Evolutionary conservation across 2,113 vertebrate species (phyloP), one percentile per base, ranked within the genome.

Genomic region (Urocitellus parryii): DNA sequence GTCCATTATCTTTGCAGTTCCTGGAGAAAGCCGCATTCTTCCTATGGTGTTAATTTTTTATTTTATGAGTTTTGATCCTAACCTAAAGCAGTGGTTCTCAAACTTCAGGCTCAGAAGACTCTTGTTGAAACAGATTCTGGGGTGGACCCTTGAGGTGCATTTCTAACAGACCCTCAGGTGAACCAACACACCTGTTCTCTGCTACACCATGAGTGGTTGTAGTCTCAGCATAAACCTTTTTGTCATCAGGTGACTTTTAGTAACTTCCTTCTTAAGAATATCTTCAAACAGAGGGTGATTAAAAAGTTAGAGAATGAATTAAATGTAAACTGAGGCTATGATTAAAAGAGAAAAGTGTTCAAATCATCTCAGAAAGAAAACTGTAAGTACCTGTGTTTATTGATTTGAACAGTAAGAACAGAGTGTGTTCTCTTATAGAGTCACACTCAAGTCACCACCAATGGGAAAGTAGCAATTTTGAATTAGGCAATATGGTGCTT

Each of bases 201-300:
- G 13, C 20, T 56, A 11, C 16, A 5, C 27, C 9, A 0, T 17
- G 22, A n/a, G 20, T 11, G 13, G 14, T 20, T 5, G 3, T 17
- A 63, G 74, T 48, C 20, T 42, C 70, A 78, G 39, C 8, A 16
- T 2, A 39, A 74, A 34, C 32, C 0, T 73, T 90, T 88, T 73
- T 16, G 14, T 12, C 16, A 1, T 56, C 42, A 29, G 73, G n/a
- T 51, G 25, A 53, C 12, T 86, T 84, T n/a, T 10, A 5, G 32
- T 83, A 74, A 77, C 68, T 34, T 81, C 74, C 58, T 93, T 73
- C 80, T 73, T 12, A 53, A 92, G 68, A 68, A 82, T 90, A 37
- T 79, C 68, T 74, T 61, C n/a, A 20, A 63, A 24, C 37, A 77
- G 56, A 88, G 61, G 63, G 63, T 67, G 37, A 67, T 14, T 12